Base-by-base conservation (phyloP, 2,888 invertebrate species). In the Euphydryas editha region DNA sequence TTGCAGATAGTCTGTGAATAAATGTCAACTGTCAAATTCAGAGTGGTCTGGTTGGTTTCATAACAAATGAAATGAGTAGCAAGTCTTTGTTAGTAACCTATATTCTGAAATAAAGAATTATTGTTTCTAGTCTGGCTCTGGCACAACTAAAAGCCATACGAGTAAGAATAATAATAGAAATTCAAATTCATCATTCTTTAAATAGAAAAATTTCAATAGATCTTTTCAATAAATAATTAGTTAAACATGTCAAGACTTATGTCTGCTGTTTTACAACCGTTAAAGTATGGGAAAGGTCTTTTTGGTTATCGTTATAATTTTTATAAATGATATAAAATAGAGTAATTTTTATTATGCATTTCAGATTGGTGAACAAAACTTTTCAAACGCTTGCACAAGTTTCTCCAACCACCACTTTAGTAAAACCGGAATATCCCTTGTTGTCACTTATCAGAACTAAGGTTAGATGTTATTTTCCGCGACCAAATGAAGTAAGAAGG, bases 401-500 rank as follows among this genome's bases (percentile, higher is more conserved):
- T 61, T 70, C 80, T 0, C 64, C 81, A 11, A 76, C 51, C 51
- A 76, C 76, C 37, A 80, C 70, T 72, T 77, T 92, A 66, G 87
- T 87, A 0, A 80, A 81, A 58, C 83, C 89, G 21, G 88, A 90
- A 63, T 76, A 71, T 59, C 82, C 82, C 71, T 81, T 82, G 17
- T 59, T 92, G 17, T 80, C 84, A 10, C 79, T 86, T 7, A 79
- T 92, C 44, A 83, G 92, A 75, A 92, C 85, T 1, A 92, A 93
- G 75, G 93, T 96, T 0, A 93, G 96, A 55, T 93, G 94, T 76
- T 94, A 96, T 77, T 97, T 97, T 76, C 96, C 96, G 0, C 93
- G 95, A 54, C 95, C 97, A 0, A 95, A 94, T 60, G 97, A 97
- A 89, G 93, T 94, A 0, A 94, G 93, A 76, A 93, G 97, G 75